phyloP scores from a whole-genome alignment of 2,797 vertebrate species.

The Hybognathus amarus region DNA sequence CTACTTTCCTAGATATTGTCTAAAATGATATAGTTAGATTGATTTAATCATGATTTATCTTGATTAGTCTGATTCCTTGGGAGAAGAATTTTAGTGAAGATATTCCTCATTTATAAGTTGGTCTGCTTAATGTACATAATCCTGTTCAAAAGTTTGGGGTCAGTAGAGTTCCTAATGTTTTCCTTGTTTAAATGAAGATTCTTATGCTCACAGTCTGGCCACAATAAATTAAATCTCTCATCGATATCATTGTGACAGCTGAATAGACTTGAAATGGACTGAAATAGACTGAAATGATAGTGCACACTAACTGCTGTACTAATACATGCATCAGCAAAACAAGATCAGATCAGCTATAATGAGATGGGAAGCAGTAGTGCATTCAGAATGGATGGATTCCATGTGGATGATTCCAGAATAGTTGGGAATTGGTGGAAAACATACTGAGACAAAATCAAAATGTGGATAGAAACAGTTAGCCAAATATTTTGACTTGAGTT shows the following conservation, averaged over 20 bases:
- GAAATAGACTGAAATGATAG: neutral
- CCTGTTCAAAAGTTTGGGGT: neutral
- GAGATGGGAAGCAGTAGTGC: slow-evolving; percentile 21
- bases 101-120: neutral
- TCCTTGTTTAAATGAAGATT: neutral
- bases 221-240: neutral
- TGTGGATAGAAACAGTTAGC: neutral
- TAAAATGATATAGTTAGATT: neutral
- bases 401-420: neutral
- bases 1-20: neutral
- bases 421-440: neutral
- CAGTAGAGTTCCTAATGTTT: too few species aligned
- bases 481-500: neutral
- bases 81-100: neutral
- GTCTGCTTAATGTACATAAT: neutral
- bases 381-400: slow-evolving; percentile 7
- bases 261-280: neutral
- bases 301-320: neutral
- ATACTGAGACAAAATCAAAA: neutral
- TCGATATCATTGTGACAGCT: neutral
- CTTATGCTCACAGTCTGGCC: neutral
- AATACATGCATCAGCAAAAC: slow-evolving; percentile 4
- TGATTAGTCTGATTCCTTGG: neutral
- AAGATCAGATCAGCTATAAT: neutral
- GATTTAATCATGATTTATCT: neutral